Percentiles rank a stretch among this genome's conserved stretches.
Conservation (phyloP, 1,140 invertebrate genomes). For the Dendroctonus ponderosae region DNA sequence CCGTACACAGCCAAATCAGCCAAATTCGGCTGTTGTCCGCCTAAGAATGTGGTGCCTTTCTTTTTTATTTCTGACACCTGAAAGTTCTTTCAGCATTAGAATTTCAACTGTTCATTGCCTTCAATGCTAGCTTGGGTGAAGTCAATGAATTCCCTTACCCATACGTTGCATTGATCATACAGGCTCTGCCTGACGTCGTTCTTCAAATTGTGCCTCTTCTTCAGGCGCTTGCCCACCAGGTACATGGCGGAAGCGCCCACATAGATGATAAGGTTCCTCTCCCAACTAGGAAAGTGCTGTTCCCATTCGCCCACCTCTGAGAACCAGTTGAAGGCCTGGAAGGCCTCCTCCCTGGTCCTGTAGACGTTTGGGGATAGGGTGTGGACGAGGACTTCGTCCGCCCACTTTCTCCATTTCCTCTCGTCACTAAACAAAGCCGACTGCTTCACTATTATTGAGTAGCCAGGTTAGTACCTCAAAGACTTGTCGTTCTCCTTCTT, state of each 20-base stretch:
- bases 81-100: neutral
- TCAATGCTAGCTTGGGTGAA: neutral
- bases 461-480: conserved; percentile 1
- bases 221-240: conserved; percentile 84
- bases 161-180: conserved; percentile 84
- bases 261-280: conserved; percentile 87
- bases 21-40: conserved; percentile 84
- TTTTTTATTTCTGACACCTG: conserved; percentile 57
- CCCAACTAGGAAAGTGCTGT: conserved; percentile 81
- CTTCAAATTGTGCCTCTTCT: conserved; percentile 80
- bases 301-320: conserved; percentile 90
- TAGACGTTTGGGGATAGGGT: conserved; percentile 97
- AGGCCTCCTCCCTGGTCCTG: conserved; percentile 76
- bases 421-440: conserved; percentile 67
- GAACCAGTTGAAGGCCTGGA: conserved; percentile 91
- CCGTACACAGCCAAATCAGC: conserved; percentile 94
- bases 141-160: conserved; percentile 56
- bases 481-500: conserved; percentile 48
- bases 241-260: conserved; percentile 93
- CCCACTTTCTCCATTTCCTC: conserved; percentile 93
- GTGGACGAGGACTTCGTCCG: conserved; percentile 87
- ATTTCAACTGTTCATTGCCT: neutral
- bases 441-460: neutral
- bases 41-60: conserved; percentile 74
- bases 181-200: conserved; percentile 87